Base-by-base conservation (phyloP, 2,888 invertebrate genomes). In the Pollenia amentaria region DNA sequence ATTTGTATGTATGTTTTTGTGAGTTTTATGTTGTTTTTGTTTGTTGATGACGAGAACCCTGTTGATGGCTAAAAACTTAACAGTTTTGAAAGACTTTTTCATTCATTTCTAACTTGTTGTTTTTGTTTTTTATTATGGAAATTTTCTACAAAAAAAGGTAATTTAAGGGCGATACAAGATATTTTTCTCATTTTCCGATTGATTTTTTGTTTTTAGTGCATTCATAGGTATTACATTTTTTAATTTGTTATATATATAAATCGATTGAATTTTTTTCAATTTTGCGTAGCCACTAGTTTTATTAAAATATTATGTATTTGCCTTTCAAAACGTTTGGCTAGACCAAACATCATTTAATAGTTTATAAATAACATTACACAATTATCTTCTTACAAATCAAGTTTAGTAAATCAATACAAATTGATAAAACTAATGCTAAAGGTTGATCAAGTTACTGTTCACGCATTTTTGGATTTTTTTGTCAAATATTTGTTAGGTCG, bases 31-130 rank as follows among this genome's bases (percentile, higher is more conserved):
- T 72, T 80, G 72, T 16, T 62, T 46, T n/a, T 67, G 12, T 44
- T 46, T 46, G 8, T 21, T 60, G 67, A 69, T 44, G 53, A 55
- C 64, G 69, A 77, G 62, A 70, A 77, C 53, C 42, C 46, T 48
- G 62, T 51, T 69, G 69, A 62, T 70, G 70, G 60, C 82, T 75
- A 69, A 76, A 75, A 69, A 8, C 48, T 62, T 38, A 62, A 69
- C 65, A 57, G 51, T 62, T 12, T 65, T 42, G 12, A 77, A 60
- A 72, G 44, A 72, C 72, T 51, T 65, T 51, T 44, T 72, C n/a
- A 46, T 57, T 11, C 55, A 40, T 42, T 72, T 72, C 40, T 21
- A 44, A 57, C 73, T 72, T 73, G 73, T 60, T 73, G 57, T 73
- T 70, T n/a, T 42, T 55, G 1, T 8, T 67, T 40, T 53, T 64